Evolutionary conservation across 2,888 invertebrate species (phyloP), one percentile per base, ranked within the genome.

Genomic region (Hypselothyrea guttata): DNA sequence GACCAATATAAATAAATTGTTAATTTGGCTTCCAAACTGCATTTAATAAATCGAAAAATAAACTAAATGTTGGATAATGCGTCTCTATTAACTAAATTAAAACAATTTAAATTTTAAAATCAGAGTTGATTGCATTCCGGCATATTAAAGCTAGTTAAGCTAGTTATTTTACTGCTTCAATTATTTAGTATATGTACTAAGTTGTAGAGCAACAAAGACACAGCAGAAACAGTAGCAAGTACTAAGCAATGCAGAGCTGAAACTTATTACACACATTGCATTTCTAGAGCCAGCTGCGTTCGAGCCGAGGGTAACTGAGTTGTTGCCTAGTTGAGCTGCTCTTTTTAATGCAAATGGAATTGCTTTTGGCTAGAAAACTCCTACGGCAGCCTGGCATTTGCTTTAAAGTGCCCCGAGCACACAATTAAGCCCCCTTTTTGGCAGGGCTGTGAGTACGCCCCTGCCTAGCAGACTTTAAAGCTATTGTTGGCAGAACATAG

Each of bases 401-500:
- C 57, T 41, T 56, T 62, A 22, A 22, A 22, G 22, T 22, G 22
- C 22, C 22, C 2, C 2, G 22, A 22, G 22, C 22, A 22, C 2
- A 5, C 22, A 22, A 5, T 22, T 5, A 22, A 22, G 22, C 22
- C 22, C 22, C 22, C 22, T 22, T 22, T 22, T 22, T 22, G 5
- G 22, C 22, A 22, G 22, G n/a, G n/a, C n/a, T n/a, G n/a, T 40
- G 38, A 45, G 47, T 37, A 18, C 41, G 28, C 31, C 22, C 4
- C 9, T 56, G 40, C 15, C 48, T 40, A 55, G 35, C 28, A 38
- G 46, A 22, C 40, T 16, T 49, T 44, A 16, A 31, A 33, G 30
- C 47, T 15, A 28, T 57, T 71, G 53, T 60, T 49, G 51, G 71
- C 70, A 74, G 72, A 75, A 66, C 57, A 71, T 48, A 51, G 46